Base-by-base conservation (phyloP, 2,113 vertebrate species). In the Leucoraja erinaceus region DNA sequence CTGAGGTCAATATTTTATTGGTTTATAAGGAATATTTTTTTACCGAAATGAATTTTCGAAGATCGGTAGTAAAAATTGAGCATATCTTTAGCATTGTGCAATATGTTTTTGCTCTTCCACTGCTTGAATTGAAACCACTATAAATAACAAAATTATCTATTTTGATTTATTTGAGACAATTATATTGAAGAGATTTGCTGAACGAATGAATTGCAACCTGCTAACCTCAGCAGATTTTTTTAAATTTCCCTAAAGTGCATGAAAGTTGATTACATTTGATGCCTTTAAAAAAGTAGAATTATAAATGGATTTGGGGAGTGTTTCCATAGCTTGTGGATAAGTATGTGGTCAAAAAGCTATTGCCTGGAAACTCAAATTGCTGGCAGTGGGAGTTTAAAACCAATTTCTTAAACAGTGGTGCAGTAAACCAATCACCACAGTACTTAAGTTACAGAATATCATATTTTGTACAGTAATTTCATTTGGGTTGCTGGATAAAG, bases 141-240 rank as follows among this genome's bases (percentile, higher is more conserved):
- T 86, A 86, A 31, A 66, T 88, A 63, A 11, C 14, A 63, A 16
- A 79, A 22, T 22, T 28, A 28, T 86, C n/a, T 59, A 59, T 86
- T 86, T 66, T 88, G 83, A 88, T 66, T 88, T 63, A 66, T 66
- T 88, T 88, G 59, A 88, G 16, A 61, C 59, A 56, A 59, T 31
- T 59, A 61, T 83, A 56, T 83, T 63, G 59, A 28, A 31, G n/a
- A 63, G 59, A 63, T 88, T 88, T 88, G 56, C 81, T 88, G 31
- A n/a, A 18, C 83, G 5, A 63, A 6, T 88, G 83, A 88, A 66
- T 88, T 88, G 38, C n/a, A 63, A n/a, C 5, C 14, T 33, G 56
- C 16, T 88, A 88, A 88, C 12, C 12, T 16, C 59, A 56, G 25
- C 47, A 84, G 20, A 81, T 59, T 63, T 63, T 31, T 61, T 4